These are phyloP conservation scores for Nomada fabriciana DNA, from an alignment of 2,888 invertebrate genomes.

Conservation along the genomic window DNA sequence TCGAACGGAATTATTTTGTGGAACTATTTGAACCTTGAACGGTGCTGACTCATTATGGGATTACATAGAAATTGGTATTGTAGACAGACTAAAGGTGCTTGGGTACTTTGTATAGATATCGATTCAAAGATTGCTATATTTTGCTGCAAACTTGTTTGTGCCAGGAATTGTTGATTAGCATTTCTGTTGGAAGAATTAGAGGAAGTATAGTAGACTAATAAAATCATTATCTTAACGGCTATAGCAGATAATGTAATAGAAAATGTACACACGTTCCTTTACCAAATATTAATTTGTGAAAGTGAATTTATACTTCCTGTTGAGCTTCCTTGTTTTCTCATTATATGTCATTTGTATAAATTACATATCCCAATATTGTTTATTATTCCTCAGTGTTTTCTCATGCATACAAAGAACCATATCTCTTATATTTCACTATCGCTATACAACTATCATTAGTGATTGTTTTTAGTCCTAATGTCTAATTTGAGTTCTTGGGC, in stretches of 20 bases:
- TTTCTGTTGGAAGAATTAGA: slow-evolving; percentile 42
- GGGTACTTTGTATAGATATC: slow-evolving; percentile 60
- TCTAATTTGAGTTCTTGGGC: slow-evolving; percentile 38
- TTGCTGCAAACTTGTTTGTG: slow-evolving; percentile 50
- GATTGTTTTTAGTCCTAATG: slow-evolving; percentile 48
- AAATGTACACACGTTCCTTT: neutral
- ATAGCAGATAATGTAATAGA: neutral
- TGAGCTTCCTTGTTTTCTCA: slow-evolving; percentile 35
- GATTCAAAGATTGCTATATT: slow-evolving; percentile 37
- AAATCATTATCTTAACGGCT: neutral
- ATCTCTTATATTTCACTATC: slow-evolving; percentile 12
- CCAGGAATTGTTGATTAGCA: slow-evolving; percentile 38
- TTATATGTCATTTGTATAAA: slow-evolving; percentile 28
- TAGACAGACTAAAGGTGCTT: slow-evolving; percentile 64
- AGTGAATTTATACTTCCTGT: slow-evolving; percentile 33
- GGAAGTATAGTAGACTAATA: slow-evolving; percentile 33
- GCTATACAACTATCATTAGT: slow-evolving; percentile 28
- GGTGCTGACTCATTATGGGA: slow-evolving; percentile 70
- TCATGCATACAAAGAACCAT: neutral
- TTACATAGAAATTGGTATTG: slow-evolving; percentile 52
- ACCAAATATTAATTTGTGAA: neutral
- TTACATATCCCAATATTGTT: slow-evolving; percentile 21
- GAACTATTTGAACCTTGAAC: slow-evolving; percentile 60
- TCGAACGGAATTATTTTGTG: slow-evolving; percentile 44
- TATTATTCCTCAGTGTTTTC: slow-evolving; percentile 13